Percentiles rank a stretch among this genome's conserved stretches.
Conservation (phyloP, 2,888 invertebrate species). For the Drosophila melanosoma region DNA sequence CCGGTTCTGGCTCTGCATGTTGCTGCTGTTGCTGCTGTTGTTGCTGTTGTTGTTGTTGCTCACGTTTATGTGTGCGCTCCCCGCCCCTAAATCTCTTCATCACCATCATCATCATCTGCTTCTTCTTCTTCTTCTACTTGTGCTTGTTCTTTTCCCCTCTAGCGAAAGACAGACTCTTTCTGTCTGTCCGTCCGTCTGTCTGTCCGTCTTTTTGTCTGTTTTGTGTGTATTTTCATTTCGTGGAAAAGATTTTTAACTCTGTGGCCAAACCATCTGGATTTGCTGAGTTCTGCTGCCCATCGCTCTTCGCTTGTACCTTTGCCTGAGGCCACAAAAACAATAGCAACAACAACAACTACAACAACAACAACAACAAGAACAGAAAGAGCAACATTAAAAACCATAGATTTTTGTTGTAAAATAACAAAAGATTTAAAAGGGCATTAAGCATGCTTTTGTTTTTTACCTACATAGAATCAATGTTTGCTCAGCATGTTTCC, state of each 20-base stretch:
- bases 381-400: conserved; percentile 43
- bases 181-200: conserved; percentile 2
- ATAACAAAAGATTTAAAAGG: conserved; percentile 81
- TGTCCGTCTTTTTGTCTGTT: conserved; percentile 1
- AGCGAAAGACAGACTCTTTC: conserved; percentile 29
- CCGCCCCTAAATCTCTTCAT: conserved; percentile 22
- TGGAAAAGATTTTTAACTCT: conserved; percentile 79
- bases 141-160: conserved; percentile 49
- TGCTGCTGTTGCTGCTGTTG: conserved; percentile 54
- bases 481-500: conserved; percentile 38
- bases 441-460: conserved; percentile 77
- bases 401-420: conserved; percentile 77
- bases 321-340: conserved; percentile 53
- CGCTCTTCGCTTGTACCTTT: conserved; percentile 45
- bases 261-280: conserved; percentile 78
- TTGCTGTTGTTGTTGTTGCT: conserved; percentile 55
- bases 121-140: conserved; percentile 21
- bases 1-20: conserved; percentile 71
- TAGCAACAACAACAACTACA: conserved; percentile 24
- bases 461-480: conserved; percentile 60
- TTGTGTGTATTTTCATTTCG: conserved; percentile 77
- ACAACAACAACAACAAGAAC: conserved; percentile 28
- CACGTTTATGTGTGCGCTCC: conserved; percentile 63
- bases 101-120: conserved; percentile 15
- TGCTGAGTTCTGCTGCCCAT: conserved; percentile 56